phyloP scores from a whole-genome alignment of 2,797 vertebrate genomes.

The Oophaga sylvatica region DNA sequence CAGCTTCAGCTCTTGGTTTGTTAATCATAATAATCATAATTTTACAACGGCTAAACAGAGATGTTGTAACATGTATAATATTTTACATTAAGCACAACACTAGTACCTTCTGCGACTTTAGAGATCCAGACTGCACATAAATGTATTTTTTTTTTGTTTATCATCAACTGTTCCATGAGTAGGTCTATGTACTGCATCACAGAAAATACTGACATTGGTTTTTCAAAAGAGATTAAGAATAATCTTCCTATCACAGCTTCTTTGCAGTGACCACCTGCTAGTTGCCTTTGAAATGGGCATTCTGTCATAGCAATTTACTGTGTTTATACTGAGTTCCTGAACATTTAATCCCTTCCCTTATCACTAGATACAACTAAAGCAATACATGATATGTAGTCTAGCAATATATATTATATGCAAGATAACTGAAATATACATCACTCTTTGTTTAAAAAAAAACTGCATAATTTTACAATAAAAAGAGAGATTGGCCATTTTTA shows the following conservation, averaged over 20 bases:
- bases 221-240: constrained; percentile 72
- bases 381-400: constrained; percentile 36
- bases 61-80: background rate
- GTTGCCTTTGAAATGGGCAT: constrained; percentile 54
- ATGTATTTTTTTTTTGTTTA: constrained; percentile 59
- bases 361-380: constrained; percentile 54
- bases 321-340: constrained; percentile 45
- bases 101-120: constrained; percentile 25
- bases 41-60: background rate
- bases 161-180: constrained; percentile 60
- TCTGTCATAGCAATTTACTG: constrained; percentile 21
- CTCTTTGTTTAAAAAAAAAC: too few species aligned
- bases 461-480: too few species aligned
- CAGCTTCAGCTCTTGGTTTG: background rate
- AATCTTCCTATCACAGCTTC: constrained; percentile 66
- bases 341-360: constrained; percentile 32
- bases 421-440: too few species aligned
- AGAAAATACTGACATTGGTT: constrained; percentile 69
- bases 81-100: background rate
- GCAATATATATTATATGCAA: background rate
- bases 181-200: constrained; percentile 57
- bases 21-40: background rate
- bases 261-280: constrained; percentile 57
- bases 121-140: constrained; percentile 55
- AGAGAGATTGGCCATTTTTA: too few species aligned